phyloP scores from a whole-genome alignment of 1,140 invertebrate species.

The Pogonognathellus flavescens region DNA sequence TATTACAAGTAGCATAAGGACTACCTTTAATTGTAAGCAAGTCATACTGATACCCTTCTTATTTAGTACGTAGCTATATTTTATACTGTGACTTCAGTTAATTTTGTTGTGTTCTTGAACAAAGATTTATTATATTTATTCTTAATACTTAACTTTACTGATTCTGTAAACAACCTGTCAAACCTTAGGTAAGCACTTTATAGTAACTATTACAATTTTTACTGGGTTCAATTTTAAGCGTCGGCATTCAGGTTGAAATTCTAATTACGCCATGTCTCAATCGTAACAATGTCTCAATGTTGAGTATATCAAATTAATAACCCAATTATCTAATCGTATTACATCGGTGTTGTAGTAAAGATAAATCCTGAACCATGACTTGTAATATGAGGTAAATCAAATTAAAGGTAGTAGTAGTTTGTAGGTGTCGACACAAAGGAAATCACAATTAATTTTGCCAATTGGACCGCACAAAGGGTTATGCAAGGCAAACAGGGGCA shows the following conservation, averaged over 20 bases:
- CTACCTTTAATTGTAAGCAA: too few relatives aligned
- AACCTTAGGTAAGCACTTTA: not conserved
- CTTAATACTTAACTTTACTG: not conserved
- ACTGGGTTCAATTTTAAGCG: not conserved
- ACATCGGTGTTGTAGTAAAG: constrained; percentile 4
- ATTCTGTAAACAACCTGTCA: not conserved
- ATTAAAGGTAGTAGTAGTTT: too few relatives aligned
- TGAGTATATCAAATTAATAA: not conserved
- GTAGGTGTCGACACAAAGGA: too few relatives aligned
- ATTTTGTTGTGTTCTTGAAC: not conserved
- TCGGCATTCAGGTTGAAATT: not conserved
- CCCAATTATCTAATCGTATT: constrained; percentile 18
- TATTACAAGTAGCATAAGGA: too few relatives aligned
- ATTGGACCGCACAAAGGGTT: too few relatives aligned
- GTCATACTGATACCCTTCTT: too few relatives aligned
- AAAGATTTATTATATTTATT: not conserved
- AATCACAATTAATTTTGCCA: too few relatives aligned
- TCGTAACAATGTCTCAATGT: not conserved
- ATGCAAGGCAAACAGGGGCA: too few relatives aligned
- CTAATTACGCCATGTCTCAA: constrained; percentile 7
- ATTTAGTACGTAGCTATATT: too few relatives aligned
- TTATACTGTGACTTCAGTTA: too few relatives aligned
- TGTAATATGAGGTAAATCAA: not conserved
- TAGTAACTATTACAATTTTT: not conserved
- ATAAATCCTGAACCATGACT: constrained; percentile 30